Evolutionary conservation across 2,797 vertebrate species (phyloP), one percentile per base, ranked within the genome.

Genomic region (Sebastes kiyomatsui): DNA sequence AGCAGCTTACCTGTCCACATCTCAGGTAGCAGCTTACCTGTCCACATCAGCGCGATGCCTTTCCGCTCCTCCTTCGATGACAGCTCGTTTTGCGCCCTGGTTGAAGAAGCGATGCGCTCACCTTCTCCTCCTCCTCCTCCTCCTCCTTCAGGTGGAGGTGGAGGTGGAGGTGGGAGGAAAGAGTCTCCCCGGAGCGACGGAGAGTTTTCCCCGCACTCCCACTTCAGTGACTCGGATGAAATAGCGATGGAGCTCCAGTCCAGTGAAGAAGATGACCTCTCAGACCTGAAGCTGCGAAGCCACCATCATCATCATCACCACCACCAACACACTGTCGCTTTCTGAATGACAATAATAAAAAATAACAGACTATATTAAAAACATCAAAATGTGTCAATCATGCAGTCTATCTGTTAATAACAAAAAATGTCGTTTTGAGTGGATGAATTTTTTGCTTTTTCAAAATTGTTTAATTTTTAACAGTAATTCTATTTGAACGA

Each of bases 141-240:
- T 6, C 27, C 87, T 6, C 27, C 85, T 0, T 33, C 32, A 13
- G 91, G 90, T 38, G 33, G 33, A 28, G 27, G 27, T 28, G 27
- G 27, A 32, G 32, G 32, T 33, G 33, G 33, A 13, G 35, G 35
- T 0, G 87, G 73, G 28, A 96, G 96, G 88, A 98, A 97, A 81
- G 96, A 95, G 25, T 98, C 98, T 1, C 97, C 98, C 81, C 93
- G 98, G 59, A 99, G 98, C 84, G 98, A 99, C 75, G 98, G 98
- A 30, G 98, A 99, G 93, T 98, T 99, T 87, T 99, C 98, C 62
- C 98, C 98, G 2, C 97, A 93, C 72, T 99, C 98, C 42, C 98
- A 98, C 91, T 99, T 97, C 95, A 99, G 98, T 94, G 98, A 99
- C 95, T 99, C 98, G 10, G 98, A 99, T 22, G 98, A 99, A 92